Evolutionary conservation across 2,113 vertebrate genomes (phyloP), one percentile per base, ranked within the genome.

Genomic region (Syrrhaptes paradoxus): DNA sequence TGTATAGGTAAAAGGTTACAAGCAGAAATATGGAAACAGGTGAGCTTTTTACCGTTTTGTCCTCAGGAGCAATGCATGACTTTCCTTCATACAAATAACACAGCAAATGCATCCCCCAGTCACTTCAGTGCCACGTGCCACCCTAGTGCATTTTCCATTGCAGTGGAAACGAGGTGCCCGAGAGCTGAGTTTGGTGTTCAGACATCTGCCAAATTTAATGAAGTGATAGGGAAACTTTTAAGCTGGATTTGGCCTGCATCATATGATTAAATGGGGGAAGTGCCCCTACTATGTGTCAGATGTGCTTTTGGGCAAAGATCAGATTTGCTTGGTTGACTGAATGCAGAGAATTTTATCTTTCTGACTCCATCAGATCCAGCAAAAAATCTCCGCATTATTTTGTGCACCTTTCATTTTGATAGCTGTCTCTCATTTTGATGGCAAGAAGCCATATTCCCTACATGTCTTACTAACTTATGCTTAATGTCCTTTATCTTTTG

Each of bases 161-260:
- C 43, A 72, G n/a, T 58, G 51, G 74, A 55, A 83, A n/a, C 41
- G 70, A 57, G 65, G 25, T 66, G 90, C 85, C 70, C 45, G 74
- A 83, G 55, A 82, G 11, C 17, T 67, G 73, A 72, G 48, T 87
- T 85, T 74, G 38, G 73, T 71, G 59, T 78, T 85, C 66, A 82
- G 71, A 78, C 83, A 87, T 87, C 63, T 95, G 89, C 71, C 75
- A 93, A 89, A 93, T 95, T 54, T 95, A 95, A 91, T 96, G 62
- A 94, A 96, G 51, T 87, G 85, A 78, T 58, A 92, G 77, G 32
- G 48, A 81, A 95, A 92, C 21, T 85, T 95, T 94, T 92, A 93
- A 95, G 67, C 43, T 78, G 82, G 87, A 82, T 95, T 96, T 96
- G 79, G 80, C 45, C 57, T 92, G 43, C n/a, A 49, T 90, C 7